Conservation (phyloP, 2,888 invertebrate genomes). For the Lithosia quadra region DNA sequence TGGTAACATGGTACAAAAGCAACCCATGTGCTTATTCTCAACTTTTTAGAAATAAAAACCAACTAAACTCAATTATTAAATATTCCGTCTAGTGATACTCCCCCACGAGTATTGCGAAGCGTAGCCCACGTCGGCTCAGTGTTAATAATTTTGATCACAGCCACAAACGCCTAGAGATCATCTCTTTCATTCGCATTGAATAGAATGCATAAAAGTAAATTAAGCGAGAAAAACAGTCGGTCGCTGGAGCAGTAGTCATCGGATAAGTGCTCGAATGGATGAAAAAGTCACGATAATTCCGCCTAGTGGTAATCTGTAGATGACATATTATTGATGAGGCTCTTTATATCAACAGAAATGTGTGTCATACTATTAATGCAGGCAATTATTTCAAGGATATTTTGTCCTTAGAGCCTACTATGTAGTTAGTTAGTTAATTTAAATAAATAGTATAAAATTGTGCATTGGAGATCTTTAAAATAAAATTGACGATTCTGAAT, state of each 20-base stretch:
- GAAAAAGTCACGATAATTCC: conserved; percentile 64
- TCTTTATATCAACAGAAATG: conserved; percentile 27
- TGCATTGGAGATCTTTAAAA: too few species aligned
- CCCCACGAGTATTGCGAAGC: neutral
- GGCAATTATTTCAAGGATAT: conserved; percentile 28
- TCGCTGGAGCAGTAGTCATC: neutral
- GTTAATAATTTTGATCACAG: neutral
- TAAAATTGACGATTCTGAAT: too few species aligned
- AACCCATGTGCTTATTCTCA: too few species aligned
- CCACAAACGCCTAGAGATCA: neutral
- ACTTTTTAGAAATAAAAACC: too few species aligned
- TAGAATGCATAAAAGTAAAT: neutral
- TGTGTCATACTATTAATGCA: conserved; percentile 21
- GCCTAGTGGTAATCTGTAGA: conserved; percentile 58
- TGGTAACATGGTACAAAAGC: too few species aligned
- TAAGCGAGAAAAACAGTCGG: neutral
- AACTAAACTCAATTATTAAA: too few species aligned
- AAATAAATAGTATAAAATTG: too few species aligned
- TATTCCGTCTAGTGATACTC: neutral
- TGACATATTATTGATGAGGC: conserved; percentile 57
- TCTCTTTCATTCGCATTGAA: neutral
- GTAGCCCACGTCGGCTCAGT: neutral
- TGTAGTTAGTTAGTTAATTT: neutral
- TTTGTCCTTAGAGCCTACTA: neutral
- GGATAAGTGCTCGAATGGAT: conserved; percentile 29